These are phyloP conservation scores for Caradrina clavipalpis DNA, from an alignment of 2,888 invertebrate species.

Conservation along the genomic window DNA sequence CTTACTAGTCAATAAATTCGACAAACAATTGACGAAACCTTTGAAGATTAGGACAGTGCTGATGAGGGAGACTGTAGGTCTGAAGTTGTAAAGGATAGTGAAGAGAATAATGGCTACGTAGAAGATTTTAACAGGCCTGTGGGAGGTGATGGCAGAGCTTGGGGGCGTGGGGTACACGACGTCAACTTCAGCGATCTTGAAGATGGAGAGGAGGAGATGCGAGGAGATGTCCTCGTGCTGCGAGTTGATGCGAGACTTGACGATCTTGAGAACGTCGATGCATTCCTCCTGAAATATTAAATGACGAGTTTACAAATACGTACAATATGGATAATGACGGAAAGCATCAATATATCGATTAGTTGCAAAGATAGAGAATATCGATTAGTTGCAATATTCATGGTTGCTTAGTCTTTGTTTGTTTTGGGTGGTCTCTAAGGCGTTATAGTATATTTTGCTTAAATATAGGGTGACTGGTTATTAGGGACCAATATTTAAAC, in stretches of 20 bases:
- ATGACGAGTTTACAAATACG: neutral
- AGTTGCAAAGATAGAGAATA: too few relatives aligned
- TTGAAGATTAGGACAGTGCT: slow-evolving; percentile 66
- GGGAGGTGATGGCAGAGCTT: slow-evolving; percentile 85
- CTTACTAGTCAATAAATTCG: slow-evolving; percentile 81
- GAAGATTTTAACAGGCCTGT: slow-evolving; percentile 75
- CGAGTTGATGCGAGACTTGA: slow-evolving; percentile 96
- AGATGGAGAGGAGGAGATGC: slow-evolving; percentile 96
- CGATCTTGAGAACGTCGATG: slow-evolving; percentile 94
- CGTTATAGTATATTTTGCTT: too few relatives aligned
- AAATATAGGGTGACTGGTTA: too few relatives aligned
- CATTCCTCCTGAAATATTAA: slow-evolving; percentile 94
- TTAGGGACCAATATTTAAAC: too few relatives aligned
- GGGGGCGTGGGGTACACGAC: slow-evolving; percentile 94
- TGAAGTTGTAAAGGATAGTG: slow-evolving; percentile 78
- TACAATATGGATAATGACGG: neutral
- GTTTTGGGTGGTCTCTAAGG: too few relatives aligned
- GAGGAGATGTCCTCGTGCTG: slow-evolving; percentile 96
- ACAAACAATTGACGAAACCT: slow-evolving; percentile 81
- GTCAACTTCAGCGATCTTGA: slow-evolving; percentile 98
- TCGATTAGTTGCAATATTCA: too few relatives aligned
- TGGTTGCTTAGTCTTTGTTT: too few relatives aligned
- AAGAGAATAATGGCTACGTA: slow-evolving; percentile 78
- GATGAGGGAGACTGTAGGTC: slow-evolving; percentile 66
- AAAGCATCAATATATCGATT: neutral